Evolutionary conservation across 2,113 vertebrate genomes (phyloP).

Genomic region (Acanthochromis polyacanthus): DNA sequence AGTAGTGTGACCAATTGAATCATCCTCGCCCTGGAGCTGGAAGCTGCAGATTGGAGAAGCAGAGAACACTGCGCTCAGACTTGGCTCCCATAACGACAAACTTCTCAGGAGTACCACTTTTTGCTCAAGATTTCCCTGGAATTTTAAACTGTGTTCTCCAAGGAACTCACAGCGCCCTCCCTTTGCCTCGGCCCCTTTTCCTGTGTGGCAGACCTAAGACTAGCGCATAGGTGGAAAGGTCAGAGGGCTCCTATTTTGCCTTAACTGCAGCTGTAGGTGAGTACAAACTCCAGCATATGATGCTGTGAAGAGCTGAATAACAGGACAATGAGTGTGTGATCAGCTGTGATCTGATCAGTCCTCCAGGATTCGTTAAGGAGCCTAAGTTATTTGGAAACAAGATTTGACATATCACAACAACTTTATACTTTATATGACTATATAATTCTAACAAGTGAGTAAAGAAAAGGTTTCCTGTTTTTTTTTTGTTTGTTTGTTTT

Average conservation of each 20-base stretch:
- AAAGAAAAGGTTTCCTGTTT: no score
- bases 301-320: constrained; percentile 29
- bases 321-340: constrained; percentile 22
- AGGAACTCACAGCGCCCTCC: constrained; percentile 49
- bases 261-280: constrained; percentile 64
- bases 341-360: constrained; percentile 28
- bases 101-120: constrained; percentile 33
- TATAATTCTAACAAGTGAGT: neutral
- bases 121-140: constrained; percentile 40
- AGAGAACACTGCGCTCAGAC: constrained; percentile 61
- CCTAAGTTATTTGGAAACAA: neutral
- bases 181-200: constrained; percentile 4
- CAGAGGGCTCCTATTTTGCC: constrained; percentile 51
- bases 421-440: neutral
- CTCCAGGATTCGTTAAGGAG: neutral
- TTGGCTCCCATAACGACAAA: constrained; percentile 35
- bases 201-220: constrained; percentile 47
- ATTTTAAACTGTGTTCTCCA: constrained; percentile 50
- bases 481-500: neutral
- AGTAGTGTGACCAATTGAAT: constrained; percentile 95
- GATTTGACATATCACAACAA: neutral
- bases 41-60: constrained; percentile 77
- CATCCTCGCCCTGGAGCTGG: constrained; percentile 84
- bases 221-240: constrained; percentile 65
- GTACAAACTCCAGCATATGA: constrained; percentile 39